These are phyloP conservation scores for Ailurus styani DNA, from an alignment of 2,113 vertebrate species.

Conservation along the genomic window DNA sequence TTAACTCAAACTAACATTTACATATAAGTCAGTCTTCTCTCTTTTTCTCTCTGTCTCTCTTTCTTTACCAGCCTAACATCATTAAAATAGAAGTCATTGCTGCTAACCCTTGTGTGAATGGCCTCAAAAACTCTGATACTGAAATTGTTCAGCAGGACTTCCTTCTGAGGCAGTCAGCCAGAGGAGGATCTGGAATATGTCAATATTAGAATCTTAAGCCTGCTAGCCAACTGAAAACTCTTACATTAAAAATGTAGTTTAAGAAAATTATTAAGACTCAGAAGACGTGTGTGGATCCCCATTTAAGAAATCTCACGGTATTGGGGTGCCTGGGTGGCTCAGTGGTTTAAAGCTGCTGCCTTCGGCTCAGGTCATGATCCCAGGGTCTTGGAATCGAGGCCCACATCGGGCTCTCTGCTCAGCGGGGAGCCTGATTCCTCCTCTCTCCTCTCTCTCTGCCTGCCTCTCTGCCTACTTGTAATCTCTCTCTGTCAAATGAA, in stretches of 20 bases:
- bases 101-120: background rate
- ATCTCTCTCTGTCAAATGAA: no score
- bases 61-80: background rate
- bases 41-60: background rate
- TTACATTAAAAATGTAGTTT: background rate
- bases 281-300: background rate
- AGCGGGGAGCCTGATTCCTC: no score
- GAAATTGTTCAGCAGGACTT: background rate
- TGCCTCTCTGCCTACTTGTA: no score
- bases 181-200: background rate
- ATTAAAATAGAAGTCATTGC: background rate
- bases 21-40: background rate
- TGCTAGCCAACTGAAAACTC: background rate
- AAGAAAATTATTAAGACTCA: slow-evolving; percentile 1
- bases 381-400: no score
- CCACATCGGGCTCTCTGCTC: no score
- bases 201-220: background rate
- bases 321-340: no score
- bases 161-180: background rate
- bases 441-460: no score
- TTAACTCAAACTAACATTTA: background rate
- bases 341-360: no score
- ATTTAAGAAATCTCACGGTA: background rate
- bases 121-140: background rate
- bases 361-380: no score